phyloP scores from a whole-genome alignment of 2,113 vertebrate genomes.

The Sciurus niger region DNA sequence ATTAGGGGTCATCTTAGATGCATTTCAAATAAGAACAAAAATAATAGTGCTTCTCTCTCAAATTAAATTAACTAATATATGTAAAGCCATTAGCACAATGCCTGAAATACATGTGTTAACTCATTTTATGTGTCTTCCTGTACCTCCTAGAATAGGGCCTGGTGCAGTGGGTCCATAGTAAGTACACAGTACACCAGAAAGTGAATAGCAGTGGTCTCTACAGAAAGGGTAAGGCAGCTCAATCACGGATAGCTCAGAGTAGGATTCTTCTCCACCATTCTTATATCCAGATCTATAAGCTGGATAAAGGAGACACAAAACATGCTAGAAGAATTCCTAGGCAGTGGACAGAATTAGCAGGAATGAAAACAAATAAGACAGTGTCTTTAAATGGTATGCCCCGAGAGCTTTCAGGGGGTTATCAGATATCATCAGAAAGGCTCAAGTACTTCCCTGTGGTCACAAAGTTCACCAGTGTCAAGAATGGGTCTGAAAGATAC shows the following conservation, averaged over 20 bases:
- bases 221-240: not conserved
- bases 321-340: not conserved
- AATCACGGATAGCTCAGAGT: not conserved
- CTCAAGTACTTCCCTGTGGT: not conserved
- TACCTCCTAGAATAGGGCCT: not conserved
- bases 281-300: not conserved
- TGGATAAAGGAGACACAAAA: not conserved
- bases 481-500: not conserved
- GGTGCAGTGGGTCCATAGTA: not conserved
- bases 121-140: not conserved
- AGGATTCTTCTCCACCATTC: not conserved
- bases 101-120: not conserved
- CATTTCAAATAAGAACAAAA: constrained; percentile 17
- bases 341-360: not conserved
- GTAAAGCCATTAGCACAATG: not conserved
- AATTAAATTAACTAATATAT: constrained; percentile 2
- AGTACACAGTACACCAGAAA: not conserved
- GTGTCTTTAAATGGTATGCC: not conserved
- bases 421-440: not conserved
- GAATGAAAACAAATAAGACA: not conserved
- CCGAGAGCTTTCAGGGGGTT: not conserved
- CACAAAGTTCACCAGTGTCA: not conserved
- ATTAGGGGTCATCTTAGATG: constrained; percentile 32
- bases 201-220: not conserved
- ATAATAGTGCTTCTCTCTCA: not conserved